Evolutionary conservation across 2,888 invertebrate genomes (phyloP), one percentile per base, ranked within the genome.

Genomic region (Aplocera efformata): DNA sequence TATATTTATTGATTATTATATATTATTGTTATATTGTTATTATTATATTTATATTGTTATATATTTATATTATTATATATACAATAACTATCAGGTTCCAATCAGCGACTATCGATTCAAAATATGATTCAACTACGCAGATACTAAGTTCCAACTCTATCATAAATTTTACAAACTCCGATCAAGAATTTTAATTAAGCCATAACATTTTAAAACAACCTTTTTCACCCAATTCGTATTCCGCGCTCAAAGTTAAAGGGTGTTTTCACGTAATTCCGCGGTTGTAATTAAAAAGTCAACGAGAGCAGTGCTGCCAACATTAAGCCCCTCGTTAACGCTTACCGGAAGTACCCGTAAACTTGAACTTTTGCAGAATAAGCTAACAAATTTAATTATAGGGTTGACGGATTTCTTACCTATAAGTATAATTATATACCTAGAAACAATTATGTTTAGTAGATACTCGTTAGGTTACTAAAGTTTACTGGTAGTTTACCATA

Each of bases 251-350:
- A 67, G 64, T 67, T 58, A 50, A 56, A 63, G 72, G 72, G 66
- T 70, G 69, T 85, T 85, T 71, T 74, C 85, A 85, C 84, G 75
- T 79, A 78, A 85, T 85, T 82, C 72, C 71, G 56, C 69, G 62
- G 67, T 58, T 53, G 75, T 82, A 85, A 85, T 85, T 85, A 85
- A 85, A 85, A 85, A 85, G 86, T 84, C 85, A 79, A 61, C 60
- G 60, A 50, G 53, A 44, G 48, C 72, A 73, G 68, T 72, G 75
- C 60, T 76, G 77, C 70, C 78, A 79, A 73, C 80, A 75, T 79
- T 82, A 82, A 84, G 77, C 73, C 73, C 66, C 74, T 79, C 81
- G 80, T 81, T 83, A 81, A 79, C 80, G 55, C 60, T 48, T 57
- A 60, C 45, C 56, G 56, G 53, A 60, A 60, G 58, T 59, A 54